Percentiles rank a stretch among this genome's conserved stretches.
Evolutionary conservation across 2,888 invertebrate species (phyloP).

Genomic region (Campoletis raptor): DNA sequence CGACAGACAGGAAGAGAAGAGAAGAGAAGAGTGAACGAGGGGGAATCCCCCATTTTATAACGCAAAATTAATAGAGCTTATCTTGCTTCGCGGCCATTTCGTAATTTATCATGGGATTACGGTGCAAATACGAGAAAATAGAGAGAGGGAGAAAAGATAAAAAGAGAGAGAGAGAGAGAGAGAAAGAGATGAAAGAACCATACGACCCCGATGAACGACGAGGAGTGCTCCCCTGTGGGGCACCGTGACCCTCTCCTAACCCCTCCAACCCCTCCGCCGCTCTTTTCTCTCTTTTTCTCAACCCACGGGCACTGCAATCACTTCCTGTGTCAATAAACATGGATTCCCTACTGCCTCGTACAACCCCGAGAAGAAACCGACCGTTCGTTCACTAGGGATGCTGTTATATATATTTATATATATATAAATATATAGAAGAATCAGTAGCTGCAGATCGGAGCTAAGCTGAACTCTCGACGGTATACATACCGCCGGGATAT

Average conservation of each 20-base stretch:
- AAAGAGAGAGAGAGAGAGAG: no score
- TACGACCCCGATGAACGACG: slow-evolving; percentile 57
- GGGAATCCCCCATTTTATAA: slow-evolving; percentile 77
- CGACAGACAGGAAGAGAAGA: not conserved
- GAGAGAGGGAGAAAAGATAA: slow-evolving; percentile 17
- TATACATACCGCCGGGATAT: slow-evolving; percentile 43
- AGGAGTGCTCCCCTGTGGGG: slow-evolving; percentile 68
- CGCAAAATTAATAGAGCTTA: slow-evolving; percentile 84
- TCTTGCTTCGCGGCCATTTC: slow-evolving; percentile 79
- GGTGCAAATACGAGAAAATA: slow-evolving; percentile 80
- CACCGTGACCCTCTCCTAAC: slow-evolving; percentile 70
- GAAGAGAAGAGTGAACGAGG: slow-evolving; percentile 3
- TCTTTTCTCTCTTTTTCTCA: slow-evolving; percentile 43
- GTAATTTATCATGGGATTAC: slow-evolving; percentile 84
- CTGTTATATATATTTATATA: no score
- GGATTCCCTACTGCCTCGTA: slow-evolving; percentile 72
- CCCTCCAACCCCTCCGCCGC: slow-evolving; percentile 37
- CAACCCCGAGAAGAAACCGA: slow-evolving; percentile 58
- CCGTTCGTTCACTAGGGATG: slow-evolving; percentile 59
- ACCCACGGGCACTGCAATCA: slow-evolving; percentile 80
- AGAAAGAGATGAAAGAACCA: slow-evolving; percentile 28
- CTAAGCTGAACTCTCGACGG: slow-evolving; percentile 66
- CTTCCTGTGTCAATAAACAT: slow-evolving; percentile 84
- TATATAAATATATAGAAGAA: slow-evolving; percentile 38
- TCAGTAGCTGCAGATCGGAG: slow-evolving; percentile 59